These are phyloP conservation scores for Yponomeuta sedellus DNA, from an alignment of 2,888 invertebrate genomes.

Conservation along the genomic window DNA sequence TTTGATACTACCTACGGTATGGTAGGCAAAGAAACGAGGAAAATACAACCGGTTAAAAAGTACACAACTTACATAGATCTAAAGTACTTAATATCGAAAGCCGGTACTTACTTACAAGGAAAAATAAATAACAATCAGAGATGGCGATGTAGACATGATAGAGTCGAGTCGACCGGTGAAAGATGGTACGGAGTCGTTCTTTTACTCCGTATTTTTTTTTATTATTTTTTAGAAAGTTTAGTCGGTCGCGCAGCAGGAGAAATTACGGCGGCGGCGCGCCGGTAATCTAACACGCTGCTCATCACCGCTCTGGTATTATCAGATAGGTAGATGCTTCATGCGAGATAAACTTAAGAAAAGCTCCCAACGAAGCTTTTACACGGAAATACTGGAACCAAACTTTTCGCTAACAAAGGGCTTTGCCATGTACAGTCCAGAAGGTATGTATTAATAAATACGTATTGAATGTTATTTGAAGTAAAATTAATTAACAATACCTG, in stretches of 20 bases:
- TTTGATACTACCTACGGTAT: neutral
- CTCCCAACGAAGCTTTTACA: conserved; percentile 13
- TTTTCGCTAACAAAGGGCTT: conserved; percentile 14
- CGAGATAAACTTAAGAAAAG: conserved; percentile 25
- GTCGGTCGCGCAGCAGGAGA: conserved; percentile 67
- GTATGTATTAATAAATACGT: conserved; percentile 44
- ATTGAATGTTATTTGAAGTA: conserved; percentile 33
- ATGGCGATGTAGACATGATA: conserved; percentile 19
- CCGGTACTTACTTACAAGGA: conserved; percentile 11
- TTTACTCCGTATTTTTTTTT: conserved; percentile 62
- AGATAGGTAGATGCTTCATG: conserved; percentile 38
- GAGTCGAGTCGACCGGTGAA: conserved; percentile 43
- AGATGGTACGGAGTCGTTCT: conserved; percentile 69
- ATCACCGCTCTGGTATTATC: conserved; percentile 55
- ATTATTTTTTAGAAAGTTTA: conserved; percentile 73
- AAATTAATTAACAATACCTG: conserved; percentile 49
- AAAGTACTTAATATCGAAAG: neutral
- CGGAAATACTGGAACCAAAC: conserved; percentile 33
- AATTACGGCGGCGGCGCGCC: conserved; percentile 57
- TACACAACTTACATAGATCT: neutral
- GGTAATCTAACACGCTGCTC: conserved; percentile 47
- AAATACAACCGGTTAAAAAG: neutral
- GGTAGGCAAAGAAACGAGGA: neutral
- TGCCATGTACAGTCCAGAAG: conserved; percentile 20
- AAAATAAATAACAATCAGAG: conserved; percentile 32